Conservation (phyloP, 2,113 vertebrate genomes). For the Chionis minor region DNA sequence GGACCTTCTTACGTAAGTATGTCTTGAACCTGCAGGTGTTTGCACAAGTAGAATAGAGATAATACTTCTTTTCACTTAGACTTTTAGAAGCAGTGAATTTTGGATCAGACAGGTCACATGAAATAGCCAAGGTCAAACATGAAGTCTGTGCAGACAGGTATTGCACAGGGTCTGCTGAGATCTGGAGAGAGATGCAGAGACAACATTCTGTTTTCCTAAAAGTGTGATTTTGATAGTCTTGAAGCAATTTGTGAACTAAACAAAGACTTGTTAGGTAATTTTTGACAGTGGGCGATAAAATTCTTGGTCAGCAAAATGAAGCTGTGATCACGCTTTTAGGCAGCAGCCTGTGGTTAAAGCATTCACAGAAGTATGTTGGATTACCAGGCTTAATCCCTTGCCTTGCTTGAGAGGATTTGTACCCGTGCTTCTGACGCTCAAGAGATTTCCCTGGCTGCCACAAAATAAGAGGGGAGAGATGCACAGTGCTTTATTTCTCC, state of each 20-base stretch:
- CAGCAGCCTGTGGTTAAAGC: neutral
- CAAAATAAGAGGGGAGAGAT: neutral
- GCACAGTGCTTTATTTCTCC: neutral
- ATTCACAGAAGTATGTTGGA: neutral
- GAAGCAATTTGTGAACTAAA: neutral
- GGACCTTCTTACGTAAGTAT: neutral
- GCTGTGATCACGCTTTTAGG: neutral
- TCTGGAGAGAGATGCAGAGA: neutral
- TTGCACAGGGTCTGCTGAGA: neutral
- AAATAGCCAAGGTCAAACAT: neutral
- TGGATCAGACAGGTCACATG: neutral
- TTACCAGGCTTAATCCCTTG: constrained; percentile 28
- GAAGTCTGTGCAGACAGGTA: neutral
- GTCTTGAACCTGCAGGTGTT: neutral
- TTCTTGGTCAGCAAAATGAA: neutral
- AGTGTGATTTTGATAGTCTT: neutral
- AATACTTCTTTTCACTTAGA: neutral
- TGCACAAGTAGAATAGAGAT: neutral
- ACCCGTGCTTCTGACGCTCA: neutral
- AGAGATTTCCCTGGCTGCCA: neutral
- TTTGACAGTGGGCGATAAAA: neutral
- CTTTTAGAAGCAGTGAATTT: neutral
- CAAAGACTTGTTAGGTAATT: neutral
- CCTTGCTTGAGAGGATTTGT: constrained; percentile 29
- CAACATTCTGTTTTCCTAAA: neutral